Base-by-base conservation (phyloP, 2,888 invertebrate genomes). In the Caenorhabditis parvicauda region DNA sequence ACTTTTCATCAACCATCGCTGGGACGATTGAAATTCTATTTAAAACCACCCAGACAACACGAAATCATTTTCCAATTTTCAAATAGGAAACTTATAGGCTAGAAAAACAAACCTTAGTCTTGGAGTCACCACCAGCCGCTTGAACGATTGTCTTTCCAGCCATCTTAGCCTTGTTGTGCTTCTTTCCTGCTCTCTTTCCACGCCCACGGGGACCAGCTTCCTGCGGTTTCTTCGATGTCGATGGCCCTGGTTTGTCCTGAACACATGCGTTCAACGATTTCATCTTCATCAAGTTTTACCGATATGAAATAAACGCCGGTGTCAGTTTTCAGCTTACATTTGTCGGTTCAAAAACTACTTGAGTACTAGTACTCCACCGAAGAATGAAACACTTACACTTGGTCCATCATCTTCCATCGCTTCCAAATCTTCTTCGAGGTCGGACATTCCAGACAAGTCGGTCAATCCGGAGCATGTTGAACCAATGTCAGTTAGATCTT, bases 391-490 rank as follows among this genome's bases (percentile, higher is more conserved):
- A n/a, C n/a, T n/a, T n/a, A n/a, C n/a, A n/a, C n/a, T n/a, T n/a
- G n/a, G n/a, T n/a, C n/a, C n/a, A n/a, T 57, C 60, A 6, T 60
- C 60, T 27, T 69, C 65, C 49, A 58, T 60, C 12, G 54, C 56
- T 28, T 59, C 60, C 12, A 73, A 51, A 41, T 72, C 66, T 43
- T 64, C 68, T 9, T 72, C 78, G 49, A 79, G 54, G 60, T 79
- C 79, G 42, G 69, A 68, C 46, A 79, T 62, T 27, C 78, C 76
- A 25, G 72, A 72, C 28, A 79, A 55, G 54, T 79, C 77, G 6
- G 76, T 76, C 28, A 79, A 66, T 4, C 77, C 77, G 27, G 68
- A 67, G 47, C 70, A 70, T 29, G 66, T 75, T 9, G 72, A 73
- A 28, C 69, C 77, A 24, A 76, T 59, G 35, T 79, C 79, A 1